Evolutionary conservation across 1,140 invertebrate genomes (phyloP), one percentile per base, ranked within the genome.

Genomic region (Marisa cornuarietis): DNA sequence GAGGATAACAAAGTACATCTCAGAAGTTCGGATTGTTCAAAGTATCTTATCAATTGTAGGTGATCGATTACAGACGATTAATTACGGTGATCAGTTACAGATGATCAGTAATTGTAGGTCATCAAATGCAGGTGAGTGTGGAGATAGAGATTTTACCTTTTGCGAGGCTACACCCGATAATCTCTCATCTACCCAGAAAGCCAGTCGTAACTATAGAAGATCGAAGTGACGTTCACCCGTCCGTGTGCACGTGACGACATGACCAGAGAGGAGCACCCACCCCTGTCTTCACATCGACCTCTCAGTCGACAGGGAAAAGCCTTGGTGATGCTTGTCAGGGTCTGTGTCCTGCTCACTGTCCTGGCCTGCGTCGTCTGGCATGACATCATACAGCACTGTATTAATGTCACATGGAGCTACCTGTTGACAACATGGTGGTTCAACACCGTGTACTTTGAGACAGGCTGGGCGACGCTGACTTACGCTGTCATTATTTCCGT

Each of bases 401-500:
- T 76, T 11, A 61, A 80, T 58, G n/a, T 61, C 13, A 20, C 31
- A 10, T 80, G 79, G 79, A 31, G 71, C 49, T 80, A 71, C 24
- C 22, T 80, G 54, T 31, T 54, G 20, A 31, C 63, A 10, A 22
- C 63, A n/a, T 66, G 63, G 76, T 77, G 62, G 62, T 73, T 79
- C 42, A 58, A 24, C 31, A 79, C n/a, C 49, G 71, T 79, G 71
- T 88, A 89, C 75, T 89, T 88, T 80, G 88, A 89, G 73, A 88
- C 86, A 14, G 83, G 76, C 74, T 85, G 79, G 58, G 82, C 84
- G 11, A 86, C 86, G 0, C 71, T 85, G 18, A 84, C 78, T 71
- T 89, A 87, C 62, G 81, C 83, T 0, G n/a, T 86, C 11, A 71
- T 87, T 13, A 83, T 88, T 24, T 75, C 82, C 0, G 24, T 84